Base-by-base conservation (phyloP, 2,113 vertebrate genomes). In the Dolichotis patagonum region DNA sequence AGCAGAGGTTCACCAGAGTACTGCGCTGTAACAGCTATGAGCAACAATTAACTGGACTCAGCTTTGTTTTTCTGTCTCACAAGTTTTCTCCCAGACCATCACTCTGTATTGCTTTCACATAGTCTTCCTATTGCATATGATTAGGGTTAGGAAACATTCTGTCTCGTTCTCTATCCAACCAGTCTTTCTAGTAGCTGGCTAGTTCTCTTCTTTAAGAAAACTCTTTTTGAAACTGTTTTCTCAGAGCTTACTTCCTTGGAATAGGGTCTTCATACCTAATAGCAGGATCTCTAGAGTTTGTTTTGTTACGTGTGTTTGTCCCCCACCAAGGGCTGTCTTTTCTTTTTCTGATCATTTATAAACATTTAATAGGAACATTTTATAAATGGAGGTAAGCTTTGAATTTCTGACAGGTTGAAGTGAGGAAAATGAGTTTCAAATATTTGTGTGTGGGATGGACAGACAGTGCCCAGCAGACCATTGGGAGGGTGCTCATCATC, bases 271-370 rank as follows among this genome's bases (percentile, higher is more conserved):
- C 69, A 69, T 8, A 54, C 16, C 20, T 35, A 54, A 14, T 19
- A 85, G 35, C n/a, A 92, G 16, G 35, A 63, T 73, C 20, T 86
- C 43, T 75, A 0, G 71, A 43, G 49, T 89, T 85, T 9, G 49
- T 58, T 71, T 85, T 85, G 30, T 84, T 24, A 81, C 30, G 67
- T 60, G 62, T 28, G 16, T 56, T 56, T 56, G 54, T 13, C 5
- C n/a, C 20, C 41, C n/a, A 16, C 41, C 35, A 60, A 94, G 19
- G 4, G 19, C 10, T 86, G 8, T 82, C 32, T 89, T 63, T 96
- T 86, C 60, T 88, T 85, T 71, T 93, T 93, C 54, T 63, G n/a
- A 87, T 71, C 26, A 82, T 80, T 91, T 71, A 80, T 24, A 38
- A 58, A 62, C 9, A 71, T 88, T 43, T 43, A 81, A 81, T 91